Conservation (phyloP, 92 coral and sea anemone genomes). For the Epizoanthus ramosus region DNA sequence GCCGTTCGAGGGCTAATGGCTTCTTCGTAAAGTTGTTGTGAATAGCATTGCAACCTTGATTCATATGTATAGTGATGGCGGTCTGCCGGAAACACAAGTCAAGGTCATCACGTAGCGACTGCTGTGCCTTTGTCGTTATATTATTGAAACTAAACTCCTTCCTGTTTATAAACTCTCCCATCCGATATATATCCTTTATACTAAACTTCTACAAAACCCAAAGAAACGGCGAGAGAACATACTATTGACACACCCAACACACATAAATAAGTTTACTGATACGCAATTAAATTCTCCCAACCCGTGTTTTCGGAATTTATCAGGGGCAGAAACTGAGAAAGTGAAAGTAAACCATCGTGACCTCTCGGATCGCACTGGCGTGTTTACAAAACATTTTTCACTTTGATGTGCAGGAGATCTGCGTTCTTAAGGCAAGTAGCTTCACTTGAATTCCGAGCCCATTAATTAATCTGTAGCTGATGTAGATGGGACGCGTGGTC, state of each 20-base stretch:
- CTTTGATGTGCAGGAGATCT: neutral
- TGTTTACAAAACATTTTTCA: neutral
- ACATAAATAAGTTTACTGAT: neutral
- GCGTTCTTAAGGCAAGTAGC: neutral
- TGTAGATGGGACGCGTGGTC: neutral
- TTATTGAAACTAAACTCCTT: no score
- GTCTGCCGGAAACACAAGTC: no score
- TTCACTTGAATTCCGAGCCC: neutral
- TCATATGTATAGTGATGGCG: no score
- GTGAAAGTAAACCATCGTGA: slow-evolving; percentile 1
- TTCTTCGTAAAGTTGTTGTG: no score
- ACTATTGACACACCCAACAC: neutral
- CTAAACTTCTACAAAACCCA: neutral
- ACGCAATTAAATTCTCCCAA: neutral
- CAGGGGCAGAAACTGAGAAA: neutral
- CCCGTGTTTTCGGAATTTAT: neutral
- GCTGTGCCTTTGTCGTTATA: no score
- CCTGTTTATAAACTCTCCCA: no score
- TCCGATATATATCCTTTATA: no score
- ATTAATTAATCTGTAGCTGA: neutral
- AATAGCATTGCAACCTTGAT: no score
- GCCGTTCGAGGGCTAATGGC: no score
- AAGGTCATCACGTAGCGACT: no score
- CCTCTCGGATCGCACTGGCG: slow-evolving; percentile 16
- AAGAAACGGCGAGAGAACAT: neutral